These are phyloP conservation scores for Lepilemur ruficaudatus DNA, from an alignment of 2,797 vertebrate genomes.

Conservation along the genomic window DNA sequence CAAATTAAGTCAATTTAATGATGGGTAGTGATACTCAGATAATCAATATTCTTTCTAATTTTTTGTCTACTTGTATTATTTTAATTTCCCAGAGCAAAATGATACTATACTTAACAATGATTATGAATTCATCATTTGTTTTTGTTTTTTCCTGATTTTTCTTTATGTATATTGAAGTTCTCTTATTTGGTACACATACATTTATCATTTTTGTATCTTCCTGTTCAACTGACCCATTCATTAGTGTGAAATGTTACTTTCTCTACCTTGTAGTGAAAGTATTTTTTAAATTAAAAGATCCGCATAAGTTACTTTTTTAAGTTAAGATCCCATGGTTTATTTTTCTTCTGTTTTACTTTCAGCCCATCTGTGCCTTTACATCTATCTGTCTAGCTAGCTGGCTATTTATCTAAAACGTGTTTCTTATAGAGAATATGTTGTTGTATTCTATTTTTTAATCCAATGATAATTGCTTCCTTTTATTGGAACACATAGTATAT, in stretches of 20 bases:
- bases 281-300: background rate
- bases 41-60: no score
- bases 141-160: no score
- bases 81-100: no score
- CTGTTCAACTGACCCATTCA: background rate
- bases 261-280: background rate
- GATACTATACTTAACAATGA: no score
- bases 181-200: background rate
- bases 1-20: no score
- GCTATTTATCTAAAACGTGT: background rate
- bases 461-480: background rate
- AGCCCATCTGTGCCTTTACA: background rate
- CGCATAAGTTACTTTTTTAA: background rate
- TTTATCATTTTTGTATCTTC: background rate
- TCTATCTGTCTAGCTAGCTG: background rate
- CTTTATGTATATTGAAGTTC: background rate
- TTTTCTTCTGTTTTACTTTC: background rate
- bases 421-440: background rate
- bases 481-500: background rate
- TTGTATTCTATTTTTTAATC: background rate
- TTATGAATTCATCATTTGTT: no score
- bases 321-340: background rate
- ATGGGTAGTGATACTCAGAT: no score
- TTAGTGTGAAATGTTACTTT: background rate
- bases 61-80: no score